Base-by-base conservation (phyloP, 2,113 vertebrate species). In the Semnornis frantzii region DNA sequence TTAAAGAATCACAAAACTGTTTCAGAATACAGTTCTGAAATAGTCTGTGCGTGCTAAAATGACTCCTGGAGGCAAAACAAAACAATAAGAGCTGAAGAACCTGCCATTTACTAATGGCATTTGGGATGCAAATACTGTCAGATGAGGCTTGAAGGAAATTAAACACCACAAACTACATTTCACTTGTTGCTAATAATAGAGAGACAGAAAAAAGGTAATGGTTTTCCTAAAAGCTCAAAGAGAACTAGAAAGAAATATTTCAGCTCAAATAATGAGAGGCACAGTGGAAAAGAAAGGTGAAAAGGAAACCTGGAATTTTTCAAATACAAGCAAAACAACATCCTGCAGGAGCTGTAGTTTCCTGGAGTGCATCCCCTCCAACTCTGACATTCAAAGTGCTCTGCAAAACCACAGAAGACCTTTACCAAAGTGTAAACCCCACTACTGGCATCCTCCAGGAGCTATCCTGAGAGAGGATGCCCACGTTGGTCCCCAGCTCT, bases 371-470 rank as follows among this genome's bases (percentile, higher is more conserved):
- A 10, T 5, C 15, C 54, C 44, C 16, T 23, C 5, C 0, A 37
- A n/a, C 39, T 15, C 15, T 52, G 73, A 25, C 39, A 50, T 28
- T 52, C 28, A 4, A 62, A 59, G 33, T 2, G 46, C 34, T 73
- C 20, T 30, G 21, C 12, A 19, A 44, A 55, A 24, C 0, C 52
- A 52, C 24, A 16, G 65, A 4, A 17, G 58, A 18, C 37, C 5
- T 0, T 9, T 2, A 23, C 5, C 37, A 3, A 42, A 28, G 71
- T 0, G 5, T 1, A 46, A 52, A 1, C 6, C 4, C 86, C 68
- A 89, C 70, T n/a, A 52, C 0, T 6, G 0, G 4, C 9, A 7
- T 3, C 0, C 20, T 1, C 20, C 42, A 6, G 79, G 76, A 57
- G 18, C n/a, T 28, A 0, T 7, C 58, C 65, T 0, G 10, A 3